Base-by-base conservation (phyloP, 2,113 vertebrate species). In the Dissostichus mawsoni region DNA sequence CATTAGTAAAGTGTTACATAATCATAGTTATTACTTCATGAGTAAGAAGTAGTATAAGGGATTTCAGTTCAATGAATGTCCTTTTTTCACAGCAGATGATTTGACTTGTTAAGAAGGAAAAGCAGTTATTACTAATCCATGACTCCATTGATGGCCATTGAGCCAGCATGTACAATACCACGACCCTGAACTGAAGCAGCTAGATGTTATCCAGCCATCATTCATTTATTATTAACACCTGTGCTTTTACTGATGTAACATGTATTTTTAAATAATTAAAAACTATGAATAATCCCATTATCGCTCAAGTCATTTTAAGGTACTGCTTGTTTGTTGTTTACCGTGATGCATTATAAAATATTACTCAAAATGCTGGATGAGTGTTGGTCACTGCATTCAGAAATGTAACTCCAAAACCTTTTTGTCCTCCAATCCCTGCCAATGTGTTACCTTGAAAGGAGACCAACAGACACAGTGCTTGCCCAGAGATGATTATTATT, bases 401-500 rank as follows among this genome's bases (percentile, higher is more conserved):
- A 75, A 47, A n/a, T 41, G 2, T 41, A 41, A 41, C 36, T 41
- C 36, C 8, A 47, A 51, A 63, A 36, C 57, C 48, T 56, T 58
- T 82, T 65, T 25, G 9, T 56, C n/a, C 47, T 52, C 11, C 48
- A 62, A 68, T 45, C 81, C 6, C 17, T 71, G 63, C 53, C 69
- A 73, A 65, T 77, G 50, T 65, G 41, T 78, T 80, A 78, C 82
- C 76, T 86, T 86, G 70, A 80, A 36, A 41, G 20, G 16, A 51
- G 62, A 78, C 48, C 55, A 78, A 58, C 55, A 36, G 68, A 61
- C 69, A 11, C 41, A 13, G 74, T 56, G 52, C n/a, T 87, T 9
- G 44, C 63, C 76, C 73, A 61, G 36, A n/a, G 48, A 53, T 53
- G 69, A 83, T 84, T 70, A 86, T 80, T 74, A 80, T 79, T 41